These are phyloP conservation scores for Malthinus flaveolus DNA, from an alignment of 2,888 invertebrate genomes.

Conservation along the genomic window DNA sequence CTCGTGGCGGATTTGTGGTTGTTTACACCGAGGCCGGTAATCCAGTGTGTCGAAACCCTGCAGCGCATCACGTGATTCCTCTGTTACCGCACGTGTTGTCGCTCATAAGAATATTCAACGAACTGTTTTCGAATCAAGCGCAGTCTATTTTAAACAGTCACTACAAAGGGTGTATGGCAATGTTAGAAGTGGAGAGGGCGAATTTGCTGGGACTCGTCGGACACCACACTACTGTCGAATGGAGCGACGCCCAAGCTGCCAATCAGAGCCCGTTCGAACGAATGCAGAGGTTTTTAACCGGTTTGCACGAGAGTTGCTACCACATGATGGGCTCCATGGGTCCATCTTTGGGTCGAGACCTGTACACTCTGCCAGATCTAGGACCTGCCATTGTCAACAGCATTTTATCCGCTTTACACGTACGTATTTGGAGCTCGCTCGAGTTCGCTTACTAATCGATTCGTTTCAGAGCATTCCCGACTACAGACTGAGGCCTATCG, in stretches of 20 bases:
- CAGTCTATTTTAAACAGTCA: conserved; percentile 65
- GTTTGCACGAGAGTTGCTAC: conserved; percentile 80
- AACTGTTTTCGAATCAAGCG: conserved; percentile 74
- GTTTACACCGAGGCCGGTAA: conserved; percentile 75
- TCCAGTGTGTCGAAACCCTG: conserved; percentile 85
- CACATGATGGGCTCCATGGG: conserved; percentile 80
- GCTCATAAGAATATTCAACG: conserved; percentile 79
- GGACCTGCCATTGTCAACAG: conserved; percentile 74
- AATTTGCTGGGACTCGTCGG: conserved; percentile 69
- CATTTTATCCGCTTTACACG: conserved; percentile 69
- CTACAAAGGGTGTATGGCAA: conserved; percentile 70
- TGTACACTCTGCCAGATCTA: conserved; percentile 78
- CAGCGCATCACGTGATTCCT: conserved; percentile 79
- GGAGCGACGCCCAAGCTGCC: conserved; percentile 43
- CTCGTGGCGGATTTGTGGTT: conserved; percentile 82
- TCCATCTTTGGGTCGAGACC: conserved; percentile 79
- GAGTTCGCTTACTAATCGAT: conserved; percentile 34
- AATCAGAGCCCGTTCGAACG: conserved; percentile 68
- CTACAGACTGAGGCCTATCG: conserved; percentile 79
- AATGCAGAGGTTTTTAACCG: conserved; percentile 82
- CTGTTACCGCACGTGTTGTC: conserved; percentile 78
- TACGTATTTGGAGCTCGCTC: conserved; percentile 40
- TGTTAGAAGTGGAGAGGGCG: conserved; percentile 76
- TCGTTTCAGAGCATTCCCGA: conserved; percentile 73
- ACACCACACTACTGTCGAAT: conserved; percentile 43